Evolutionary conservation across 2,888 invertebrate species (phyloP).

Genomic region (Drosophila bunnanda): DNA sequence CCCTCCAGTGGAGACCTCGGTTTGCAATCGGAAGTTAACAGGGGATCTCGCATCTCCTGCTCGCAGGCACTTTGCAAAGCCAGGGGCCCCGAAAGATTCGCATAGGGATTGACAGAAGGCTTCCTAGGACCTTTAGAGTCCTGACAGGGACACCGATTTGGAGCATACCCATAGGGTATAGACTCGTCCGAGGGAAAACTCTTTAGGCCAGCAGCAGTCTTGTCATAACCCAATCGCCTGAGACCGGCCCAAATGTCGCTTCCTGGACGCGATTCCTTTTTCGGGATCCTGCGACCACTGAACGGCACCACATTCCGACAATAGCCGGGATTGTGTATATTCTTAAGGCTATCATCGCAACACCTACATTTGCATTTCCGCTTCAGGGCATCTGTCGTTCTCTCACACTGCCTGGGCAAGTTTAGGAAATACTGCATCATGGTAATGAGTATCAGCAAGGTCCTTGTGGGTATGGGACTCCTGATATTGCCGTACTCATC

Average conservation of each 20-base stretch:
- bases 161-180: constrained; percentile 13
- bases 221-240: constrained; percentile 14
- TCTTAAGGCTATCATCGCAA: background rate
- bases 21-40: background rate
- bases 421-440: constrained; percentile 46
- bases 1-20: background rate
- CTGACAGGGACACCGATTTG: constrained; percentile 18
- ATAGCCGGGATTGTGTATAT: constrained; percentile 25
- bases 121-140: background rate
- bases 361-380: background rate
- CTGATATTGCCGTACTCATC: constrained; percentile 48
- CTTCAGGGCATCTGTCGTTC: background rate
- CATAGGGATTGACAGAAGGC: background rate
- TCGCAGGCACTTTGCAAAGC: constrained; percentile 13
- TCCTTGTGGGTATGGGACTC: constrained; percentile 40
- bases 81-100: background rate
- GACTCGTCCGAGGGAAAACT: constrained; percentile 15
- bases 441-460: constrained; percentile 30
- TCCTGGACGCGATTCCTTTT: background rate
- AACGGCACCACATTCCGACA: constrained; percentile 6
- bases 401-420: constrained; percentile 5
- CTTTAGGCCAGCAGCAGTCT: background rate
- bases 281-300: background rate
- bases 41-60: background rate
- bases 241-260: constrained; percentile 6